Evolutionary conservation across 2,113 vertebrate species (phyloP).

Genomic region (Oncorhynchus mykiss): DNA sequence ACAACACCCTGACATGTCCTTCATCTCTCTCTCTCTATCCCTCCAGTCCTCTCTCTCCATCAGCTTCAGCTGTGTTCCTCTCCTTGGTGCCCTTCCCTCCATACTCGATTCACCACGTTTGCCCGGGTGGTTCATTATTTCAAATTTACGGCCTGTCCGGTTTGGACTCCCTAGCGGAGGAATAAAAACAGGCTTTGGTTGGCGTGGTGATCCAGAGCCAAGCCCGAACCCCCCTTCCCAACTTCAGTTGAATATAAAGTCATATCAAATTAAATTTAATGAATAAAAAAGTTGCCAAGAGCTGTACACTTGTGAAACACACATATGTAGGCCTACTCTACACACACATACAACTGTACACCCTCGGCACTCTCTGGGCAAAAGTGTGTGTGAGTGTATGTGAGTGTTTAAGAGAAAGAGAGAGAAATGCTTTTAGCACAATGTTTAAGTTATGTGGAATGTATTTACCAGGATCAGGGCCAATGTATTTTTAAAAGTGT

Average conservation of each 20-base stretch:
- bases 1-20: slow-evolving; percentile 23
- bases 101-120: slow-evolving; percentile 48
- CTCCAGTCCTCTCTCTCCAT: slow-evolving; percentile 13
- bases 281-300: slow-evolving; percentile 57
- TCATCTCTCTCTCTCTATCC: neutral
- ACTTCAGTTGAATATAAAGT: slow-evolving; percentile 67
- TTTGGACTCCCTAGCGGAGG: slow-evolving; percentile 60
- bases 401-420: neutral
- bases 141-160: slow-evolving; percentile 71
- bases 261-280: slow-evolving; percentile 65
- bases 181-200: slow-evolving; percentile 64
- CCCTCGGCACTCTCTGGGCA: slow-evolving; percentile 32
- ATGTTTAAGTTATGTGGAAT: too few relatives aligned
- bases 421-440: too few relatives aligned
- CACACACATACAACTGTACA: slow-evolving; percentile 22
- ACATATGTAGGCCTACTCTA: neutral
- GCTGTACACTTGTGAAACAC: slow-evolving; percentile 21
- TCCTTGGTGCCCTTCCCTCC: slow-evolving; percentile 44
- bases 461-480: neutral
- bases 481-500: neutral
- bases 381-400: slow-evolving; percentile 13
- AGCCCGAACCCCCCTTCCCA: slow-evolving; percentile 32
- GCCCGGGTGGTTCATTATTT: slow-evolving; percentile 70
- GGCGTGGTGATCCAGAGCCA: slow-evolving; percentile 50
- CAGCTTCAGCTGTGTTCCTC: slow-evolving; percentile 31